A percentile compares a stretch with the other conserved stretches of the same genome.
Conservation (phyloP, 2,888 invertebrate genomes). For the Ecliptopera silaceata region DNA sequence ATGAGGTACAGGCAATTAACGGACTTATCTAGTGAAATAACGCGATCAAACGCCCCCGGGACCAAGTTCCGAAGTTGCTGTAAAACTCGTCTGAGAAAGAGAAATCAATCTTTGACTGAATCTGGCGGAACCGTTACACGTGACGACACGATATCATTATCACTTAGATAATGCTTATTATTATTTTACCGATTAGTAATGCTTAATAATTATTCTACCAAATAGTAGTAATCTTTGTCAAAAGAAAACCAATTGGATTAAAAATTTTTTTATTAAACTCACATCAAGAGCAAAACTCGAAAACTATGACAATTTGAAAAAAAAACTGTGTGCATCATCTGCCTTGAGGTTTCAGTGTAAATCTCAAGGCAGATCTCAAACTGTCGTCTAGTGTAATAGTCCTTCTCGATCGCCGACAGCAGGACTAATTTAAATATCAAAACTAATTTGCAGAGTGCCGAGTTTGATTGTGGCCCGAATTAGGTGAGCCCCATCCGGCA, state of each 20-base stretch:
- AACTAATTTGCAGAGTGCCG: conserved; percentile 75
- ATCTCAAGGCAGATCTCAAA: no score
- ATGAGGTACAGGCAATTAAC: conserved; percentile 70
- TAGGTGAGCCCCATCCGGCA: conserved; percentile 49
- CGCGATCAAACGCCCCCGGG: conserved; percentile 62
- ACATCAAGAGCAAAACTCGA: no score
- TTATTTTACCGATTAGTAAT: not conserved
- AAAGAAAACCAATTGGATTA: no score
- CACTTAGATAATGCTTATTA: not conserved
- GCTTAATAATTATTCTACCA: no score
- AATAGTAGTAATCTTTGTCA: no score
- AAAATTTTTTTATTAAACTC: no score
- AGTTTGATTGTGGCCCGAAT: conserved; percentile 71
- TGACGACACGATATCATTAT: conserved; percentile 44
- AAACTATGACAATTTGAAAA: no score
- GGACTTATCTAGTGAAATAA: conserved; percentile 73
- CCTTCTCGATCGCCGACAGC: conserved; percentile 54
- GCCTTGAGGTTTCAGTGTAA: no score
- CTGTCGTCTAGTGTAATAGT: conserved; percentile 37
- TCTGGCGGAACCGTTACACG: conserved; percentile 49
- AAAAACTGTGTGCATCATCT: no score
- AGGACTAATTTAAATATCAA: conserved; percentile 77
- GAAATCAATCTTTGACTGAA: conserved; percentile 76
- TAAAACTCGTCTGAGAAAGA: conserved; percentile 62
- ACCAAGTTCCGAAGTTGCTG: conserved; percentile 47